Base-by-base conservation (phyloP, 1,140 invertebrate genomes). In the Stenopsyche tienmushanensis region DNA sequence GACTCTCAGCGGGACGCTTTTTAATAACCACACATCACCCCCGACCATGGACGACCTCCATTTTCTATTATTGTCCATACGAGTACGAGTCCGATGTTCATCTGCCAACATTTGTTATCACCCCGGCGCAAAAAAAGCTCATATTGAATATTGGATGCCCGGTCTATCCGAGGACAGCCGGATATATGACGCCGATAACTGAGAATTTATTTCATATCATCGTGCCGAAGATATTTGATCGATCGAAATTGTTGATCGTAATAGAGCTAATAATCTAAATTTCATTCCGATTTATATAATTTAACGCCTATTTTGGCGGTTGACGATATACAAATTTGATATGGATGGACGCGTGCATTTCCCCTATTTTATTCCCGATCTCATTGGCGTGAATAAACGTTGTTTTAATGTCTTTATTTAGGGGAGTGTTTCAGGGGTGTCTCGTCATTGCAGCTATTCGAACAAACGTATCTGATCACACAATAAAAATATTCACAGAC, bases 1-100 rank as follows among this genome's bases (percentile, higher is more conserved):
- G 21, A 20, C 49, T 63, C 65, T 10, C 66, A 68, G 66, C 62
- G 44, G 67, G 67, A 41, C 24, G 62, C 44, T 65, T 62, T 65
- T 69, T 69, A 69, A 69, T 69, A 69, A 69, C 67, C 67, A 62
- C 62, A 69, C 67, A 62, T 62, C 63, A 47, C 41, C 26, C 54
- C 44, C 41, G 20, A 47, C 41, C 50, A 17, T 25, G 9, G 8
- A 18, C 54, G 23, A 50, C 52, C 42, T 20, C 26, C 8, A 39
- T 57, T 34, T 57, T 57, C n/a, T 54, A 54, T 57, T 57, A 57
- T 39, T 57, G 53, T 57, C 53, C 53, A 57, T 25, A 57, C 53
- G 41, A 39, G 5, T 13, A 5, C 29, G 29, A 34, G 29, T 34
- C 29, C 29, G 13, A 34, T 34, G 29, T 34, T 34, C 13, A 34